Evolutionary conservation across 2,113 vertebrate genomes (phyloP).

Genomic region (Anhinga rufa): DNA sequence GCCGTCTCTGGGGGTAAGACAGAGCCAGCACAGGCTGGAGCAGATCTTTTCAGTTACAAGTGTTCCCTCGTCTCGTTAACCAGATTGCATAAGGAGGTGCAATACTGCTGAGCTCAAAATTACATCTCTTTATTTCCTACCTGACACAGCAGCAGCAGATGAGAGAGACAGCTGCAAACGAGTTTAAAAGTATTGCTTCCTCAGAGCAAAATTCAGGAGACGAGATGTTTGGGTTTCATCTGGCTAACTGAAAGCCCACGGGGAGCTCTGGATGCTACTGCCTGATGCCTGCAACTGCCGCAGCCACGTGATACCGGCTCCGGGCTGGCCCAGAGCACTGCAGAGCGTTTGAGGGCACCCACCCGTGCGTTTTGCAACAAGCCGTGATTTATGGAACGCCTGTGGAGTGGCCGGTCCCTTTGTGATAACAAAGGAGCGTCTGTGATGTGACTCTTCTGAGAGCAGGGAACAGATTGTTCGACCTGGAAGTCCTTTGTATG

Average conservation of each 20-base stretch:
- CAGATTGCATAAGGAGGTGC: neutral
- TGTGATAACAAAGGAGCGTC: neutral
- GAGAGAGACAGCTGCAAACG: neutral
- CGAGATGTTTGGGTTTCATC: neutral
- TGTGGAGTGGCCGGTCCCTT: neutral
- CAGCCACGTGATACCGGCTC: rapidly evolving
- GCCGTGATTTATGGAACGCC: neutral
- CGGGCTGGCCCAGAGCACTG: neutral
- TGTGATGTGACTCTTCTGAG: neutral
- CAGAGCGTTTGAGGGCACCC: neutral
- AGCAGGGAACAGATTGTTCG: neutral
- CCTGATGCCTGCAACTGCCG: neutral
- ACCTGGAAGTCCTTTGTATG: neutral
- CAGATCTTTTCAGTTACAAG: neutral
- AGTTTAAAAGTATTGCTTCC: neutral
- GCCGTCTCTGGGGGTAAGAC: rapidly evolving
- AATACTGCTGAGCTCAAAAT: neutral
- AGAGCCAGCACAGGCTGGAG: neutral
- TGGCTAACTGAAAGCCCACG: neutral
- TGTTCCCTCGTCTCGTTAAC: neutral
- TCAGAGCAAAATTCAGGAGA: neutral
- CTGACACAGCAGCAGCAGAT: neutral
- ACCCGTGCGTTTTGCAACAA: neutral
- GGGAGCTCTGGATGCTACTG: neutral
- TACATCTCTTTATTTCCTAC: neutral